Evolutionary conservation across 2,113 vertebrate genomes (phyloP), one percentile per base, ranked within the genome.

Genomic region (Oreochromis tanganicae): DNA sequence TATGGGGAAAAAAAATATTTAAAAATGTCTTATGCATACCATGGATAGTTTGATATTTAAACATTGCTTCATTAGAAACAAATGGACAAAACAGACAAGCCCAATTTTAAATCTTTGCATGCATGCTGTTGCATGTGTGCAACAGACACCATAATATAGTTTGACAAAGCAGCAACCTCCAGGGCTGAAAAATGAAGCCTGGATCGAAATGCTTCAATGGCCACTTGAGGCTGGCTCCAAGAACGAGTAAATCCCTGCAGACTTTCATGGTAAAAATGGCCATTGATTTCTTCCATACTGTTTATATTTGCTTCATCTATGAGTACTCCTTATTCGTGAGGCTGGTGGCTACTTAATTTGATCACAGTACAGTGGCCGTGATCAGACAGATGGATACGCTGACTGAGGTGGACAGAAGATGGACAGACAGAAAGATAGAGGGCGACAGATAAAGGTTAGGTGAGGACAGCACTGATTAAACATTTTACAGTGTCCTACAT

Each of bases 381-480:
- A 50, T 79, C 46, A 75, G 57, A 83, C n/a, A n/a, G 87, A 91
- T 56, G 11, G n/a, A 27, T 19, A 52, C 38, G 16, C 12, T 38
- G 52, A 81, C 27, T 4, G 13, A 57, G 80, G 29, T 4, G 16
- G 57, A 79, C 66, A 88, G 50, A 17, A 34, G 79, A 82, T 32
- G 24, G 73, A 85, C 29, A 84, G 34, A 82, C 2, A 6, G 17
- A 80, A 2, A 56, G 56, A 68, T 36, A 19, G 5, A 48, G 7
- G 66, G n/a, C 9, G 57, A 55, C 32, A 66, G n/a, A 73, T 79
- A 73, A 81, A 87, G 84, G 88, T 90, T 55, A 86, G 52, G 46
- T 78, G 27, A 87, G 85, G 91, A 91, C 83, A 59, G 55, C n/a
- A 29, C 9, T 16, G 71, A 75, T 86, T 50, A 27, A 88, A 66